phyloP scores from a whole-genome alignment of 1,140 invertebrate species.

The Philotrypesis tridentata region DNA sequence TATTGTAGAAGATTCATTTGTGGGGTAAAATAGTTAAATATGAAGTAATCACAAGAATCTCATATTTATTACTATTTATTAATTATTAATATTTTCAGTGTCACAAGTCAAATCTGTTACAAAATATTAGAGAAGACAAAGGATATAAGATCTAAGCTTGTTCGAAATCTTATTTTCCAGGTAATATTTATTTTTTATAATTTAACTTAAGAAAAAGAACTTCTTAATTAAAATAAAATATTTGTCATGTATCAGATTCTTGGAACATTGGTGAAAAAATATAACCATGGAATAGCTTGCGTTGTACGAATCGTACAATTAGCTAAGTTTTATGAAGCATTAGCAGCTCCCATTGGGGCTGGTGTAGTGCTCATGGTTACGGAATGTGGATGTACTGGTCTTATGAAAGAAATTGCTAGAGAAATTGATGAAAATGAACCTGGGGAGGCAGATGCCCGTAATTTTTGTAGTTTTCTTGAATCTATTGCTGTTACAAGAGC shows the following conservation, averaged over 20 bases:
- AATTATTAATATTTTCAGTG: constrained; percentile 71
- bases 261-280: constrained; percentile 86
- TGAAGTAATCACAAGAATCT: too few species aligned
- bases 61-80: neutral
- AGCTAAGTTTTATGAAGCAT: constrained; percentile 83
- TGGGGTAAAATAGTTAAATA: constrained; percentile 79
- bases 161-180: constrained; percentile 79
- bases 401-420: constrained; percentile 82
- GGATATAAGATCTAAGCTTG: constrained; percentile 77
- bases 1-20: constrained; percentile 87
- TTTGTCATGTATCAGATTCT: constrained; percentile 76
- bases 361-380: constrained; percentile 80
- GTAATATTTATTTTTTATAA: constrained; percentile 52
- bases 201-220: neutral
- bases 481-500: constrained; percentile 80
- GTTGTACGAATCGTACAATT: constrained; percentile 82
- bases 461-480: constrained; percentile 80
- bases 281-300: constrained; percentile 84
- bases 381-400: constrained; percentile 77
- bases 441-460: constrained; percentile 76
- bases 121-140: constrained; percentile 82
- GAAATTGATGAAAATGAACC: constrained; percentile 81
- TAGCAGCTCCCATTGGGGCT: constrained; percentile 79
- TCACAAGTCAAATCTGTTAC: constrained; percentile 82
- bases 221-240: constrained; percentile 13